Base-by-base conservation (phyloP, 2,888 invertebrate species). In the Drosophila limbata region DNA sequence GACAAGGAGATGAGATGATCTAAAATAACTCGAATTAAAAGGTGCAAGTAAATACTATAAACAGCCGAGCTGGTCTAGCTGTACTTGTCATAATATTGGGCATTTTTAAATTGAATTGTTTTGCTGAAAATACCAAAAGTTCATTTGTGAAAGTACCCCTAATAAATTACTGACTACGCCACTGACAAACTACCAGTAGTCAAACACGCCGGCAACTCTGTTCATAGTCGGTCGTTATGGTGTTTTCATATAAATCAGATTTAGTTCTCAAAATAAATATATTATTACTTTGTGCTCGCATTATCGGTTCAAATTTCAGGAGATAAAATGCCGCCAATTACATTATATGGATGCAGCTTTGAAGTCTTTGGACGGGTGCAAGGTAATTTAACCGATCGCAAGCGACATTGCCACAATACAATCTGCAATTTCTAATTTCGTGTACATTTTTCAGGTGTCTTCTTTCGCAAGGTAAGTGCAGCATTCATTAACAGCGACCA, bases 401-500 rank as follows among this genome's bases (percentile, higher is more conserved):
- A 44, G 44, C 17, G 5, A 11, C 4, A 42, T 19, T 31, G n/a
- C 21, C 13, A 28, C 55, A 10, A 25, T 40, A n/a, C 33, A n/a
- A 62, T 45, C 65, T 53, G 44, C 39, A 33, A 35, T 59, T 59
- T 68, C 52, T 47, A n/a, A 57, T 15, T 25, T 33, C 55, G 35
- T 37, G 10, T n/a, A 33, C 8, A 56, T 42, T 48, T 66, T 71
- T 17, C 63, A 92, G 92, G 92, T 50, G 92, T 92, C 3, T 92
- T 91, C 68, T 92, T 92, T 69, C 89, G 92, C 50, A 92, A 92
- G 90, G 91, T 91, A 81, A 79, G 86, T 62, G 35, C 4, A n/a
- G 15, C 13, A 31, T 17, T 52, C 10, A 8, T 44, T 17, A n/a
- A 48, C 6, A 11, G 2, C 11, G 10, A n/a, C 21, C n/a, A 28